Percentiles rank a stretch among this genome's conserved stretches.
Conservation (phyloP, 2,113 vertebrate species). For the Thomomys bottae region DNA sequence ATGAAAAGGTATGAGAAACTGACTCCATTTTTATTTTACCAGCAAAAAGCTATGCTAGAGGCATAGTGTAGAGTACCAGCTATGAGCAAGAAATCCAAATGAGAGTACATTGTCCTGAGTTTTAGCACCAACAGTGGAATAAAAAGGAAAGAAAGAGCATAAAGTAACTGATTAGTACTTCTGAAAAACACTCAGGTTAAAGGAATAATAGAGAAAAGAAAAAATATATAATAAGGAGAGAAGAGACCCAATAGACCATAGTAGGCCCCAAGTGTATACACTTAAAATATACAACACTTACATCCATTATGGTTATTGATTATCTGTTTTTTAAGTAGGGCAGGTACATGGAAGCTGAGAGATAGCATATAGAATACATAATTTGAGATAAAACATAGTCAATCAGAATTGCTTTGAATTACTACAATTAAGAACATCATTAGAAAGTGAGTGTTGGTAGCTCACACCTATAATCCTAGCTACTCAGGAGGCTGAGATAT, state of each 20-base stretch:
- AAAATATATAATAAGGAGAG: neutral
- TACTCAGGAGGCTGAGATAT: neutral
- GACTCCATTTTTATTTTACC: too few species aligned
- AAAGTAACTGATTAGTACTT: neutral
- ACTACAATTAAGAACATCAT: neutral
- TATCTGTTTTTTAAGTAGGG: neutral
- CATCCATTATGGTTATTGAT: neutral
- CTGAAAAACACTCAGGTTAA: neutral
- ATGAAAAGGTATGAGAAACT: too few species aligned
- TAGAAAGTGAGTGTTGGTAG: neutral
- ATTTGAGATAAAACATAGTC: constrained; percentile 9
- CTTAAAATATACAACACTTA: neutral
- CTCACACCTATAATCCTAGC: neutral
- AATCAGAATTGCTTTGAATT: constrained; percentile 14
- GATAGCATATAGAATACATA: neutral
- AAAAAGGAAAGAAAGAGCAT: neutral
- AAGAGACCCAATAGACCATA: neutral
- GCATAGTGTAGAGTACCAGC: too few species aligned
- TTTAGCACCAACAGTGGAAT: too few species aligned
- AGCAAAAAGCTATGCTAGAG: too few species aligned
- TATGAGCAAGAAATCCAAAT: too few species aligned
- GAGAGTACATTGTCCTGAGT: too few species aligned
- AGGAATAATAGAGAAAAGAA: neutral
- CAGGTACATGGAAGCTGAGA: neutral
- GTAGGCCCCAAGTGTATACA: neutral